Evolutionary conservation across 2,797 vertebrate species (phyloP).

Genomic region (Zenarchopterus dispar): DNA sequence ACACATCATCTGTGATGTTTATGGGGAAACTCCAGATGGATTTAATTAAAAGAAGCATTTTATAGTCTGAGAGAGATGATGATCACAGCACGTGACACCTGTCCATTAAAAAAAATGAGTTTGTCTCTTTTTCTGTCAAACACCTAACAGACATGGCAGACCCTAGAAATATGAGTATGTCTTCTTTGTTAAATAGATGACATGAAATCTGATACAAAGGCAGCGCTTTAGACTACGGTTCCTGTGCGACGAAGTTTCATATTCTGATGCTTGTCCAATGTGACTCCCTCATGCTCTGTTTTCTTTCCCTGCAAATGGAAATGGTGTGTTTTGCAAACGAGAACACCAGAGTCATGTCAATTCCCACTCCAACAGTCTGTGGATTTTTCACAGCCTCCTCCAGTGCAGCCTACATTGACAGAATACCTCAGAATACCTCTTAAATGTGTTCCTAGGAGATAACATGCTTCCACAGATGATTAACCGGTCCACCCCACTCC

Average conservation of each 20-base stretch:
- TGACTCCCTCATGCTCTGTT: conserved; percentile 1
- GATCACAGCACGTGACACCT: conserved; percentile 73
- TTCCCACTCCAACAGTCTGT: conserved; percentile 60
- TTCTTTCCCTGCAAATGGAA: conserved; percentile 19
- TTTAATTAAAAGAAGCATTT: conserved; percentile 56
- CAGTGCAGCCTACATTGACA: conserved; percentile 54
- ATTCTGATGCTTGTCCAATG: conserved; percentile 1
- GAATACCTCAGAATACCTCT: conserved; percentile 67
- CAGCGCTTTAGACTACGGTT: neutral
- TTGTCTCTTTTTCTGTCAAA: conserved; percentile 58
- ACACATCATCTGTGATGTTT: conserved; percentile 35
- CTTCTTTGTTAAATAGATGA: conserved; percentile 43
- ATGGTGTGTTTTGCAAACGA: conserved; percentile 49
- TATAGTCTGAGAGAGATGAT: conserved; percentile 48
- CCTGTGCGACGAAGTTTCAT: neutral
- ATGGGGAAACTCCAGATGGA: conserved; percentile 31
- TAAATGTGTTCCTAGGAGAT: conserved; percentile 73
- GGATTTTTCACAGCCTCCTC: conserved; percentile 66
- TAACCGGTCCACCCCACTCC: conserved; percentile 58
- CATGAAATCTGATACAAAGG: conserved; percentile 24
- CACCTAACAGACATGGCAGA: conserved; percentile 57
- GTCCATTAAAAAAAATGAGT: conserved; percentile 52
- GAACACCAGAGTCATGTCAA: conserved; percentile 58
- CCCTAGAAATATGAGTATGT: conserved; percentile 51
- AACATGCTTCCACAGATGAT: conserved; percentile 68